Base-by-base conservation (phyloP, 2,888 invertebrate genomes). In the Dolomedes plantarius region DNA sequence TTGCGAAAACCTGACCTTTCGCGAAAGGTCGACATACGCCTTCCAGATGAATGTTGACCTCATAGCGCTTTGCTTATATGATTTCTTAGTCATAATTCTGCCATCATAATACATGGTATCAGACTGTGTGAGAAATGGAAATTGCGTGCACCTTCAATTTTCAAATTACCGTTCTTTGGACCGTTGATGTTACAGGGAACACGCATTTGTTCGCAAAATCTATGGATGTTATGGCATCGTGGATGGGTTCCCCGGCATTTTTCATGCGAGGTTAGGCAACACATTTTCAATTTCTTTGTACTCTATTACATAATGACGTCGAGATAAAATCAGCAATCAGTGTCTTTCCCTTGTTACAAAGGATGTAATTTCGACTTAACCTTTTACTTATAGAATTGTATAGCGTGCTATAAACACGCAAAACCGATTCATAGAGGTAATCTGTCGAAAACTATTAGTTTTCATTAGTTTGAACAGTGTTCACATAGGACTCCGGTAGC, bases 1-100 rank as follows among this genome's bases (percentile, higher is more conserved):
- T 81, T 81, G 74, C 81, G 81, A 74, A 81, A 81, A 62, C 29
- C 74, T 75, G 41, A 81, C 81, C 81, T 72, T 39, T 65, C 36
- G n/a, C 67, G 19, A 27, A 80, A 69, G 68, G 81, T 81, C 68
- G 68, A 74, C 31, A 68, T 62, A 81, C 74, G 81, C 74, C 81
- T 81, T 74, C 56, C 74, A 81, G 29, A 50, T 73, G 81, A 81
- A 81, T 39, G 41, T 19, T 68, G 74, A 74, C 68, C 81, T 80
- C 73, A 67, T 71, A 65, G 9, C 68, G 7, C 23, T 23, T 2
- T 16, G n/a, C 1, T 2, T 5, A 46, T 16, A 5, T 23, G 19
- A 19, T 23, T 56, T 23, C 23, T 56, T 23, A 56, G 56, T 3
- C 23, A 56, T 3, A 23, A 19, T 23, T 56, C 56, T 56, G 56